Percentiles rank a stretch among this genome's conserved stretches.
Conservation (phyloP, 2,113 vertebrate genomes). For the Oostethus manadensis region DNA sequence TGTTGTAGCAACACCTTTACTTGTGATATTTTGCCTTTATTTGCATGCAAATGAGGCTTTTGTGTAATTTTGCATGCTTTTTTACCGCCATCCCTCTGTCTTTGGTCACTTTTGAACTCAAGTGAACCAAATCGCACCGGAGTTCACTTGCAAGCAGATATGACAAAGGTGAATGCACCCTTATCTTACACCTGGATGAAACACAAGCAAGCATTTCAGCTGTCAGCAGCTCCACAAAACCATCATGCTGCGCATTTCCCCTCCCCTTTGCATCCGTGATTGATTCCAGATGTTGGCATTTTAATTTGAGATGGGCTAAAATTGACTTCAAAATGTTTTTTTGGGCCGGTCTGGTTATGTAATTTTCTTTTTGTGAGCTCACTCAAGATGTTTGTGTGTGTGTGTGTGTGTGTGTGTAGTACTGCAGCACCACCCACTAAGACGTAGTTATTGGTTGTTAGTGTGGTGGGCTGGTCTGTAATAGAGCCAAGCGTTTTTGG, state of each 20-base stretch:
- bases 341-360: constrained; percentile 54
- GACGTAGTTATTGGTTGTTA: constrained; percentile 60
- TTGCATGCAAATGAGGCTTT: neutral
- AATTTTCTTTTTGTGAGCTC: constrained; percentile 56
- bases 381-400: constrained; percentile 31
- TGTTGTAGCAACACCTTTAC: too few relatives aligned
- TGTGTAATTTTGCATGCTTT: too few relatives aligned
- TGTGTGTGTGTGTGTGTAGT: neutral
- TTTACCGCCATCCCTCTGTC: too few relatives aligned
- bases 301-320: constrained; percentile 42
- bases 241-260: constrained; percentile 20
- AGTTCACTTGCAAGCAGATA: too few relatives aligned
- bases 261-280: constrained; percentile 28
- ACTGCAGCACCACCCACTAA: constrained; percentile 62
- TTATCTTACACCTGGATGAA: constrained; percentile 25
- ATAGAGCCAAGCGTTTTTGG: constrained; percentile 58
- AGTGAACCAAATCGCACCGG: too few relatives aligned
- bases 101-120: too few relatives aligned
- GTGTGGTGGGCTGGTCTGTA: constrained; percentile 57
- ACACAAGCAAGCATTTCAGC: constrained; percentile 19
- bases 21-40: neutral
- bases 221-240: constrained; percentile 17
- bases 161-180: too few relatives aligned
- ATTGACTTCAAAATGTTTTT: constrained; percentile 58
- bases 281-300: constrained; percentile 57